phyloP scores from a whole-genome alignment of 2,888 invertebrate species.

The Drosophila greeni region DNA sequence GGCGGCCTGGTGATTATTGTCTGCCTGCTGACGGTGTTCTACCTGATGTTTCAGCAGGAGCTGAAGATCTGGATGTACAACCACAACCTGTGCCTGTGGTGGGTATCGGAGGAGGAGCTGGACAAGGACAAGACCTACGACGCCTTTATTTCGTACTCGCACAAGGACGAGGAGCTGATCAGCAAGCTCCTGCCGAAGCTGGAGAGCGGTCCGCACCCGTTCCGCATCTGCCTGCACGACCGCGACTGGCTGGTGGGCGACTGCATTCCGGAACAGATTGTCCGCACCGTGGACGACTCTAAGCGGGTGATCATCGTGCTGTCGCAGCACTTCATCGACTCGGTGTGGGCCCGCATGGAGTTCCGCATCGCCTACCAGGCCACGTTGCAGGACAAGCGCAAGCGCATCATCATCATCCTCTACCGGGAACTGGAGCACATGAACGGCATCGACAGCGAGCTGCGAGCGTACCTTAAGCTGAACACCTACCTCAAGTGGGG shows the following conservation, averaged over 20 bases:
- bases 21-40: constrained; percentile 77
- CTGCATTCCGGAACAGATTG: constrained; percentile 85
- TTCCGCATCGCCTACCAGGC: constrained; percentile 86
- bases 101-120: constrained; percentile 83
- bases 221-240: constrained; percentile 85
- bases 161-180: constrained; percentile 86
- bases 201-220: constrained; percentile 82
- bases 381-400: constrained; percentile 83
- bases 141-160: constrained; percentile 88
- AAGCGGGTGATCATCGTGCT: constrained; percentile 84
- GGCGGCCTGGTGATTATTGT: constrained; percentile 79
- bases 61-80: constrained; percentile 85
- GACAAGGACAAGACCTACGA: constrained; percentile 83
- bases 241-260: constrained; percentile 87
- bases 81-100: constrained; percentile 81
- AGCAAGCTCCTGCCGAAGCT: constrained; percentile 82
- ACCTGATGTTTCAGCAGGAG: constrained; percentile 81
- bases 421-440: constrained; percentile 84
- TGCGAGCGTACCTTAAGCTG: constrained; percentile 84
- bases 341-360: constrained; percentile 86
- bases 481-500: constrained; percentile 90
- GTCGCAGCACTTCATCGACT: constrained; percentile 85
- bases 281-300: constrained; percentile 84
- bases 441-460: constrained; percentile 83
- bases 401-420: constrained; percentile 85